Percentiles rank a stretch among this genome's conserved stretches.
Conservation (phyloP, 2,113 vertebrate genomes). For the Cynocephalus volans region DNA sequence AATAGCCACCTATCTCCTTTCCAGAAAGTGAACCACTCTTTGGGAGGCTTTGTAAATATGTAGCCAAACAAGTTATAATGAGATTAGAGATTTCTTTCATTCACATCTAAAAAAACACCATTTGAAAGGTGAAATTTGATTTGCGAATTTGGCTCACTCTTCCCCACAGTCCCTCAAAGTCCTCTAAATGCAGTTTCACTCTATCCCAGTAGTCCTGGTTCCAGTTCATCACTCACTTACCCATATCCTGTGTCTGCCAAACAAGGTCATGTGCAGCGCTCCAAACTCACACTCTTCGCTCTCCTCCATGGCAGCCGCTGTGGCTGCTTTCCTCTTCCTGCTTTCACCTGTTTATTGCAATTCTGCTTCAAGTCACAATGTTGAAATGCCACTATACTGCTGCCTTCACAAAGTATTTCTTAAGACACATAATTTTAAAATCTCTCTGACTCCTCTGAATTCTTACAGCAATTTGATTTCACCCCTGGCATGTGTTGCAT, state of each 20-base stretch:
- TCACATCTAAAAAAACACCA: not conserved
- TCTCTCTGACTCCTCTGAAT: not conserved
- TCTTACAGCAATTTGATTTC: not conserved
- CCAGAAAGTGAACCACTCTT: not conserved
- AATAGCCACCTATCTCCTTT: not conserved
- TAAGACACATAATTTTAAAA: not conserved
- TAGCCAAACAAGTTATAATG: not conserved
- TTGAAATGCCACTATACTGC: not conserved
- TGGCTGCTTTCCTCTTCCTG: too few relatives aligned
- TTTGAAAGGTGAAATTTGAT: not conserved
- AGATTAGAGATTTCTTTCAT: not conserved
- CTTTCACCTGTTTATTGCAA: not conserved
- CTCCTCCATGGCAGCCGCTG: too few relatives aligned
- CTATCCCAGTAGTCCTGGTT: not conserved
- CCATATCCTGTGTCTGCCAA: not conserved
- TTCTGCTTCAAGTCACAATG: not conserved
- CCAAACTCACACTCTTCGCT: not conserved
- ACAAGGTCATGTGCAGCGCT: accelerated
- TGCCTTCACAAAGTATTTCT: not conserved
- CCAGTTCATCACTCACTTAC: accelerated
- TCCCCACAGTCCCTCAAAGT: accelerated
- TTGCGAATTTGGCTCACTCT: not conserved
- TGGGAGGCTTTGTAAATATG: not conserved
- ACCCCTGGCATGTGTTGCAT: accelerated
- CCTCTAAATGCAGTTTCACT: not conserved